Evolutionary conservation across 92 coral and sea anemone genomes (phyloP).

Genomic region (Epizoanthus rinbou): DNA sequence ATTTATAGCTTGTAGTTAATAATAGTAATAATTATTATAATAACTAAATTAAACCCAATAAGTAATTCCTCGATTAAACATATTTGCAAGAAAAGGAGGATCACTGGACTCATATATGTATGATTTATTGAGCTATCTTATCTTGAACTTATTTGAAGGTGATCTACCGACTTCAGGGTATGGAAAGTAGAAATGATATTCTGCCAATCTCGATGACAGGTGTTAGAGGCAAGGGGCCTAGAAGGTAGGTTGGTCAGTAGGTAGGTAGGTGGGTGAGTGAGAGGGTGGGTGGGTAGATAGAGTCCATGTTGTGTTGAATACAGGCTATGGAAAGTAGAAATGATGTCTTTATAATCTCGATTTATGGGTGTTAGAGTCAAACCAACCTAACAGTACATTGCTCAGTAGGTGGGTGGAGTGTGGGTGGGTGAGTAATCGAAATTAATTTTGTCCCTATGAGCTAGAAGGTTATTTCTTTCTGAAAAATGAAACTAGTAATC

Average conservation of each 20-base stretch:
- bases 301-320: not conserved
- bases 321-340: not conserved
- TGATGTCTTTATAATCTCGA: not conserved
- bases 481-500: too few species aligned
- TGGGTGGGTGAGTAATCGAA: too few species aligned
- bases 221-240: slow-evolving; percentile 95
- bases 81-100: not conserved
- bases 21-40: too few species aligned
- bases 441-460: too few species aligned
- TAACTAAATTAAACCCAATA: too few species aligned
- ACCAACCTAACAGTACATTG: too few species aligned
- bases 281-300: not conserved
- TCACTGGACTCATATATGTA: not conserved
- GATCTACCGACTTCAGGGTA: slow-evolving; percentile 87
- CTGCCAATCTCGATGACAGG: slow-evolving; percentile 90
- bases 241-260: slow-evolving; percentile 52
- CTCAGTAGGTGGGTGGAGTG: too few species aligned
- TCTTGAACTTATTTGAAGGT: slow-evolving; percentile 56
- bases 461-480: too few species aligned
- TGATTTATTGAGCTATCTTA: not conserved
- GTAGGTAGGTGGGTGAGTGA: not conserved
- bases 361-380: too few species aligned
- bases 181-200: slow-evolving; percentile 96
- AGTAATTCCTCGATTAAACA: too few species aligned
- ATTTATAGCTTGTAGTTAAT: too few species aligned